Evolutionary conservation across 2,797 vertebrate genomes (phyloP), one percentile per base, ranked within the genome.

Genomic region (Coccyzus lansbergi): DNA sequence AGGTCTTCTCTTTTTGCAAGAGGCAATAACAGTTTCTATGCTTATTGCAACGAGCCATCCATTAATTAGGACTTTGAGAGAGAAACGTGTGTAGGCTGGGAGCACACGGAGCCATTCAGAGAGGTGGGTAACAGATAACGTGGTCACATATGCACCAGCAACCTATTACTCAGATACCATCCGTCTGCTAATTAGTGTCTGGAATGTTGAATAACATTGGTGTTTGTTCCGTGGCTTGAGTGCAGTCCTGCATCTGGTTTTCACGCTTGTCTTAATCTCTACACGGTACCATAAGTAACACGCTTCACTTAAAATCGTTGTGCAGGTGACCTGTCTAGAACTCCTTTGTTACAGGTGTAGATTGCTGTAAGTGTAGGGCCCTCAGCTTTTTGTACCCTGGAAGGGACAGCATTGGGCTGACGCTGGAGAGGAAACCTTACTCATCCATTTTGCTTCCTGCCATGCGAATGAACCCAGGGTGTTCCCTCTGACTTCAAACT

Each of bases 91-190:
- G 94, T 95, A 84, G 94, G 89, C 80, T 95, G 92, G 53, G 89
- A 90, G 78, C 74, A 83, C 42, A 78, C 33, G 58, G 85, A 86
- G 63, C 94, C 93, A 88, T 90, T 83, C 75, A 92, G 64, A 76
- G 90, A 88, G 92, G 94, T 95, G 92, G 60, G 81, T 92, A 92
- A 82, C 90, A 95, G 94, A 88, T 93, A 83, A 38, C 83, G 88
- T 90, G 88, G 88, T 77, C 92, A 90, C 86, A 38, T 7, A 55
- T 82, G 67, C 79, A 91, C 59, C 83, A 82, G 81, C 48, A 59
- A 93, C 56, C 71, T 90, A 92, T 95, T 92, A 90, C 63, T 93
- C 90, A 94, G 86, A 86, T 87, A 65, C 77, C 68, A 91, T 82
- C 92, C 67, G 0, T 52, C 70, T 90, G 74, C 77, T 94, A 90